Conservation (phyloP, 2,113 vertebrate species). For the Circaetus gallicus region DNA sequence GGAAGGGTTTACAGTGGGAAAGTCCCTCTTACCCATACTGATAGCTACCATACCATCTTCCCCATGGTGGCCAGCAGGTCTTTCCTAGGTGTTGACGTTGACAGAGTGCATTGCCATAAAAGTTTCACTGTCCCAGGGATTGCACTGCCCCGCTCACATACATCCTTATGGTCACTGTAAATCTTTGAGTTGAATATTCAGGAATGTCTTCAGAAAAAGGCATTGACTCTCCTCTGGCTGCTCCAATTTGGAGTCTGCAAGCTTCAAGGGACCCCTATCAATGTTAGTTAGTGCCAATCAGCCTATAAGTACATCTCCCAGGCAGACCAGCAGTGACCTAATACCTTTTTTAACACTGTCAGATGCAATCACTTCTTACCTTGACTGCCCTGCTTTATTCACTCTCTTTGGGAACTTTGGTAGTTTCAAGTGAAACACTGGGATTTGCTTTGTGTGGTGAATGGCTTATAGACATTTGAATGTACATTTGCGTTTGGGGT, state of each 20-base stretch:
- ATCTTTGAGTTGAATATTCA: not conserved
- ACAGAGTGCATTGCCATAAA: not conserved
- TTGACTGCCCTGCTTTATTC: not conserved
- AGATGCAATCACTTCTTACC: not conserved
- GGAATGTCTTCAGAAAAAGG: not conserved
- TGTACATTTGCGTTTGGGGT: not conserved
- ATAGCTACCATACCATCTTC: not conserved
- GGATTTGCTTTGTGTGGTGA: not conserved
- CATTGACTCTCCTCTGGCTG: not conserved
- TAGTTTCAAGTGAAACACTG: not conserved
- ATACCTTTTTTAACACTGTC: not conserved
- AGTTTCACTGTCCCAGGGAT: not conserved
- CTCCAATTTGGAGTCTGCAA: not conserved
- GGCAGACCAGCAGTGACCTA: not conserved
- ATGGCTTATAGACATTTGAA: not conserved
- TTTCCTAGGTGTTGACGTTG: not conserved
- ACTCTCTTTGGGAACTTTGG: not conserved
- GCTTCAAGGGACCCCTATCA: not conserved
- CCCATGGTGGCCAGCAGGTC: not conserved
- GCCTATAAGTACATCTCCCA: not conserved
- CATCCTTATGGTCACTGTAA: not conserved
- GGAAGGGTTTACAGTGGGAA: not conserved
- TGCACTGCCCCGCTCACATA: accelerated
- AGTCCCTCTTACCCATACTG: not conserved
- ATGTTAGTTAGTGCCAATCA: not conserved